These are phyloP conservation scores for Euphonia xanthogaster DNA, from an alignment of 2,797 vertebrate genomes.

Conservation along the genomic window DNA sequence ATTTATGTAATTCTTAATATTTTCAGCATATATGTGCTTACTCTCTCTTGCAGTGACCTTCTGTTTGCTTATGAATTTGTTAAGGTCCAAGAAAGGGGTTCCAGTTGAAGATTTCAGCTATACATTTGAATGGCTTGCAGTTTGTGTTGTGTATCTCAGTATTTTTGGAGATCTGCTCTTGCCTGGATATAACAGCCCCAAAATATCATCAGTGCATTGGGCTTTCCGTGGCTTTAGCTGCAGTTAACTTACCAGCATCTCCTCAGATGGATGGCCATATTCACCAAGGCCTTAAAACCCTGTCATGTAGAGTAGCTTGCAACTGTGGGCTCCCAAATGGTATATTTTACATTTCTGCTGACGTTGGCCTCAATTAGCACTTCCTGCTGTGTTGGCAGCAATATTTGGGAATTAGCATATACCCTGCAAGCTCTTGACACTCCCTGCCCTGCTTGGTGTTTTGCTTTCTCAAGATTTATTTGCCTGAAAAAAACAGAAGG, in stretches of 20 bases:
- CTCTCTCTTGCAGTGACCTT: neutral
- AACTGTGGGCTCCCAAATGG: neutral
- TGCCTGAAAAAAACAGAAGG: rapidly evolving
- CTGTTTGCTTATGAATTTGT: neutral
- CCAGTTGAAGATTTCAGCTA: neutral
- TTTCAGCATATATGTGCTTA: neutral
- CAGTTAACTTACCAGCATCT: neutral
- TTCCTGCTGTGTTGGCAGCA: rapidly evolving
- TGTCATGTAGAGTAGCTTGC: neutral
- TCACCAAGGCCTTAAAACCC: neutral
- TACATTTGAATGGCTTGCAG: neutral
- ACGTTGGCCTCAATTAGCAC: neutral
- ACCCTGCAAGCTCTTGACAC: neutral
- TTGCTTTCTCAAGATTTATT: neutral
- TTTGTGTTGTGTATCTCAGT: neutral
- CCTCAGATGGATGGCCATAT: neutral
- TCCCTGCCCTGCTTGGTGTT: neutral
- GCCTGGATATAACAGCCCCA: neutral
- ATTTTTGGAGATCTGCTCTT: neutral
- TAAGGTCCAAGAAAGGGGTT: neutral
- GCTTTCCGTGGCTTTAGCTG: neutral
- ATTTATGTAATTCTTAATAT: neutral
- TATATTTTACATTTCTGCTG: neutral
- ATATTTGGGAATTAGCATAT: neutral
- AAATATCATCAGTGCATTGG: neutral